A percentile compares a stretch with the other conserved stretches of the same genome.
These are phyloP conservation scores for Charina bottae DNA, from an alignment of 2,113 vertebrate genomes.

Conservation along the genomic window DNA sequence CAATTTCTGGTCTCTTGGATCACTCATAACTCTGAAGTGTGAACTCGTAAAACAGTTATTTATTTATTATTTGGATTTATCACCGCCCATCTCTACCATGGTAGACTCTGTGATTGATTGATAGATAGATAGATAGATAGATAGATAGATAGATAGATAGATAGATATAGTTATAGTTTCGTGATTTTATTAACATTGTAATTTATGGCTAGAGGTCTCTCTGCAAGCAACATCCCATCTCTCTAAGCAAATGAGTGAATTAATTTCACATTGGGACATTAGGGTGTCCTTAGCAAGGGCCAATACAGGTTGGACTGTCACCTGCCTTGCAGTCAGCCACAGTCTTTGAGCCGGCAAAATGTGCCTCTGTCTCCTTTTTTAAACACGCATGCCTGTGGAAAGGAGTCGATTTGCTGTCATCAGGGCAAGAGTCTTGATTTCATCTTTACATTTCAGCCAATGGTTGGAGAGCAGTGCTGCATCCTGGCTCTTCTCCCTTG, in stretches of 20 bases:
- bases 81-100: too few relatives aligned
- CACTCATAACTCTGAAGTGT: background rate
- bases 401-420: background rate
- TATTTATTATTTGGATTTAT: too few relatives aligned
- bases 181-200: background rate
- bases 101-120: too few relatives aligned
- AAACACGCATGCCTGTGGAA: background rate
- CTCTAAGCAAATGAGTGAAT: background rate
- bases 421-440: background rate
- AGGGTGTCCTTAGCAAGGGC: background rate
- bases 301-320: background rate
- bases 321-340: background rate
- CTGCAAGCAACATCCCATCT: background rate
- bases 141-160: too few relatives aligned
- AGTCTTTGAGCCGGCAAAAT: background rate
- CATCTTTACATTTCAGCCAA: constrained; percentile 54
- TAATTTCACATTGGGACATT: background rate
- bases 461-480: constrained; percentile 85
- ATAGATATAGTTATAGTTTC: too few relatives aligned
- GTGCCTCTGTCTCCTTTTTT: background rate
- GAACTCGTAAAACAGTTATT: background rate
- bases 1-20: background rate
- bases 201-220: background rate
- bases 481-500: constrained; percentile 77
- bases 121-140: too few relatives aligned